Evolutionary conservation across 2,888 invertebrate genomes (phyloP), one percentile per base, ranked within the genome.

Genomic region (Ormyrus pomaceus): DNA sequence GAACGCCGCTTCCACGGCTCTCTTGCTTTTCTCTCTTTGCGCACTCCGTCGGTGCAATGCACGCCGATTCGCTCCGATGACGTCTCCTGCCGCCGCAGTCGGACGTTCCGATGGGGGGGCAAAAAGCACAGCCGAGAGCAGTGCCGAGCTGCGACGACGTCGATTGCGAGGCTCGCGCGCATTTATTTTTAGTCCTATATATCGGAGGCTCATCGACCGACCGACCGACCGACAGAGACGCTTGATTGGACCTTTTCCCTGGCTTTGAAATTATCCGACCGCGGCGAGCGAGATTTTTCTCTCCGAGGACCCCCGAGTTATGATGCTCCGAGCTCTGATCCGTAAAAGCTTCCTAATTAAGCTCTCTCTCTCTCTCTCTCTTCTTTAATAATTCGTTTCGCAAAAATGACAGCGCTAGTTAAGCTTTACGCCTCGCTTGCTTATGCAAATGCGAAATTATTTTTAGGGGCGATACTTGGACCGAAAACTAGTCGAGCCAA

Each of bases 171-270:
- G 69, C 70, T 71, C 69, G 69, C 65, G 64, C 55, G 59, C 72
- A 46, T 82, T 79, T 82, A 82, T 79, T 82, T 82, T 82, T 80
- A 82, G 80, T 77, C 62, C 62, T 59, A 64, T 71, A 69, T 79
- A 79, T 82, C 82, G 82, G 62, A 62, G n/a, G 64, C 61, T 19
- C 58, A 81, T 79, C 79, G 73, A 61, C 19, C 48, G 45, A 11
- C 3, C 48, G 45, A 11, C 3, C 5, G 66, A n/a, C 8, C 5
- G 66, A n/a, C 59, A 48, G 53, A 69, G 34, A 69, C 48, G 69
- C 79, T 80, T 77, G 73, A 80, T 79, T 82, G 82, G 77, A 80
- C 80, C 79, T 70, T 82, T 82, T 82, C 74, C 82, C 82, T 77
- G 74, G 70, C 82, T 80, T 81, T 80, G 77, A 79, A 82, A 77